Evolutionary conservation across 2,113 vertebrate genomes (phyloP), one percentile per base, ranked within the genome.

Genomic region (Chaetops frenatus): DNA sequence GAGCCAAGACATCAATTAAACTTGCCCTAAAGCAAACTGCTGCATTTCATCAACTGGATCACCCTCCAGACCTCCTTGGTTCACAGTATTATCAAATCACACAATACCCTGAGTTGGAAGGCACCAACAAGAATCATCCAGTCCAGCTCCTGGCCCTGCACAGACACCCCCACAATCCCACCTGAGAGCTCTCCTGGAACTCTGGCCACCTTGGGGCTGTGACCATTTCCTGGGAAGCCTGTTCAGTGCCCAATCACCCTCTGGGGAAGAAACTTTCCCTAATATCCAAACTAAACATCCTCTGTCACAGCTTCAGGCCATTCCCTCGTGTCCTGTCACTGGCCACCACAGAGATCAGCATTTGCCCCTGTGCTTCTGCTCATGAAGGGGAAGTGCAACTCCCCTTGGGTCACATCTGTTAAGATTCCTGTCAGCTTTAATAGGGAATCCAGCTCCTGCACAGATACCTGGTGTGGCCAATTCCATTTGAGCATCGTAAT

Each of bases 1-100:
- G 48, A 87, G 51, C 27, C 51, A 81, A 93, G 61, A 58, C 18
- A 79, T 35, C 81, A 82, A 25, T 45, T 90, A 79, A 90, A 91
- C 11, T 15, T 67, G 65, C 40, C 81, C 73, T 65, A 53, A 67
- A 85, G 87, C 70, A 76, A 93, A 71, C 11, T 53, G 38, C 45
- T 67, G 15, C 36, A n/a, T 81, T 93, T 71, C 56, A 62, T 84
- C 65, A 84, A 67, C 17, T 56, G 42, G 11, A 81, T 78, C 24
- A 62, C 14, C 14, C 62, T 54, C 35, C 12, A 66, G 44, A 64
- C 28, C 82, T 66, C 35, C 21, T 51, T 17, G 10, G 14, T 25
- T 60, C 42, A 50, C 2, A 21, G 23, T 77, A 62, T 62, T 42
- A 70, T 44, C 27, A 56, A 83, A 62, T 28, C 42, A 70, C 79